Percentiles rank a stretch among this genome's conserved stretches.
Evolutionary conservation across 92 coral and sea anemone species (phyloP).

Genomic region (Meandrina meandrites): DNA sequence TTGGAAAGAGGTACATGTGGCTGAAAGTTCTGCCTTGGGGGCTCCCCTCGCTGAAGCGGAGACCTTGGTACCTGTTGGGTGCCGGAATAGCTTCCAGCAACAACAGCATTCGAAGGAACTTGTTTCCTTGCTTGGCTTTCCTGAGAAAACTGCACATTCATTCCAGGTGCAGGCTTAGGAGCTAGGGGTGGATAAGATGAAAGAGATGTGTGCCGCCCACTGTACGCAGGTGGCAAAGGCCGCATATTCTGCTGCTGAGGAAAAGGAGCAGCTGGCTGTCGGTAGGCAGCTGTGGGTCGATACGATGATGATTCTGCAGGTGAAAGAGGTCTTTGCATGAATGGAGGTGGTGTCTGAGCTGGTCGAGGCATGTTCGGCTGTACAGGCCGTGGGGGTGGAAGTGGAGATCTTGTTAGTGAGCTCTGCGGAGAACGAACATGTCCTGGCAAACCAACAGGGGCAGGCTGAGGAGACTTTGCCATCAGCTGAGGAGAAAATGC

Average conservation of each 20-base stretch:
- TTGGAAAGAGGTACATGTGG: conserved; percentile 11
- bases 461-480: conserved; percentile 13
- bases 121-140: conserved; percentile 18
- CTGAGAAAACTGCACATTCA: conserved; percentile 35
- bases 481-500: not conserved
- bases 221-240: conserved; percentile 28
- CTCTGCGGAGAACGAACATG: conserved; percentile 8
- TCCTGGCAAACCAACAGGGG: conserved; percentile 11
- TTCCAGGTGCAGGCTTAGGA: conserved; percentile 41
- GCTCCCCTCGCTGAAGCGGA: conserved; percentile 22
- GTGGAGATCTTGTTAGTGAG: conserved; percentile 15
- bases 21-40: conserved; percentile 19
- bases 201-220: conserved; percentile 23
- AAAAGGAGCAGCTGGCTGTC: conserved; percentile 19
- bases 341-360: conserved; percentile 26
- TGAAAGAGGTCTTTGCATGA: conserved; percentile 18
- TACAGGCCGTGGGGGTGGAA: conserved; percentile 25
- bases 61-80: conserved; percentile 4
- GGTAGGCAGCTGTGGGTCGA: conserved; percentile 27
- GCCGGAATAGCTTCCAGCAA: conserved; percentile 5
- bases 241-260: conserved; percentile 43
- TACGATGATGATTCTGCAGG: conserved; percentile 18
- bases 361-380: conserved; percentile 26
- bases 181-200: conserved; percentile 37
- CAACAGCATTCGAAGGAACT: conserved; percentile 7